Evolutionary conservation across 92 coral and sea anemone genomes (phyloP), one percentile per base, ranked within the genome.

Genomic region (Phymanthus crucifer): DNA sequence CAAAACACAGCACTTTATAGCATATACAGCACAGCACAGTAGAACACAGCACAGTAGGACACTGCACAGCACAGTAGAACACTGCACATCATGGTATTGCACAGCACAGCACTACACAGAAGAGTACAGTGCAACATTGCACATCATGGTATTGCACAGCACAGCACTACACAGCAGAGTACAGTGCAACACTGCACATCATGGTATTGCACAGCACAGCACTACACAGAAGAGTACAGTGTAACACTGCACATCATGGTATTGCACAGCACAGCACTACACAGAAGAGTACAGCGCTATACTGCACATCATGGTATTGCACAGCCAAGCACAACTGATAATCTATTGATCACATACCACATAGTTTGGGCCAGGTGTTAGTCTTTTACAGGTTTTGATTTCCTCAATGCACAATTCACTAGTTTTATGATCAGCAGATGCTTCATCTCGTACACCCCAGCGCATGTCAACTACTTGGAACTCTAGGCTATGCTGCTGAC

Each of bases 391-490:
- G 29, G 85, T 89, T 65, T 79, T 86, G 47, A 92, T 92, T 71
- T 92, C 97, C 75, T 82, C 90, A 66, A 87, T 84, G 58, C 97
- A 92, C 75, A 92, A 81, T 37, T 92, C 97, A 36, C 88, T 92
- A 52, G 97, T 90, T 67, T 92, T 90, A 83, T 92, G 97, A 83
- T 92, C 97, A 90, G 97, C 97, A 61, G 91, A 84, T 1, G 97
- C 91, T 80, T 92, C 97, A 74, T 92, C 97, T 6, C 97, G 87
- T 8, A 92, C 91, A 27, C 97, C 97, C 97, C 97, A 92, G 78
- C 97, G 90, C 97, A 92, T 92, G 83, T 92, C 97, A 66, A 92
- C 97, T 11, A 92, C 94, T 81, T 92, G 97, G 50, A 92, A 92
- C 75, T 92, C 97, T 21, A 92, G 85, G 10, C 93, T 90, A 68